Conservation (phyloP, 2,113 vertebrate species). For the Willisornis vidua region DNA sequence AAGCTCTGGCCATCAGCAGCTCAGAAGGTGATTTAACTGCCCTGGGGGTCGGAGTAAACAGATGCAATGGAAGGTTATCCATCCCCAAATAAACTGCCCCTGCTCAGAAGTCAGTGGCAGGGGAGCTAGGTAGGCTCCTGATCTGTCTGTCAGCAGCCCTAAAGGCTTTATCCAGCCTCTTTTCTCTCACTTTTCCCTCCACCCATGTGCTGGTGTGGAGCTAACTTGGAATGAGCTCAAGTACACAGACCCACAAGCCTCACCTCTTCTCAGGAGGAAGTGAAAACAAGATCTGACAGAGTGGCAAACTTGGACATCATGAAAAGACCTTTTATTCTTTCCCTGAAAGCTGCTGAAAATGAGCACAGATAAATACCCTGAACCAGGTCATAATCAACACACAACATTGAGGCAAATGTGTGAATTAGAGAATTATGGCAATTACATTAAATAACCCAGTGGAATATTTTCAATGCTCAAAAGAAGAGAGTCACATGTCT, state of each 20-base stretch:
- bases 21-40: rapidly evolving
- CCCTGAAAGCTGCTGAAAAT: background rate
- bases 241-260: background rate
- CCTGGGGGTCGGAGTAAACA: rapidly evolving
- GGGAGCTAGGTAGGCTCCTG: rapidly evolving
- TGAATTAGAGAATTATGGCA: background rate
- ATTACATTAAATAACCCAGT: background rate
- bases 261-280: background rate
- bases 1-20: background rate
- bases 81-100: background rate
- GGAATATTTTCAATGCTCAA: background rate
- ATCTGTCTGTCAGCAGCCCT: background rate
- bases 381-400: background rate
- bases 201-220: background rate
- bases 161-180: background rate
- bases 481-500: background rate
- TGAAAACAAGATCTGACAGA: background rate
- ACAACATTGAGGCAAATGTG: background rate
- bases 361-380: background rate
- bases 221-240: background rate
- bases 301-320: background rate
- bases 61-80: background rate
- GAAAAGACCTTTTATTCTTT: background rate
- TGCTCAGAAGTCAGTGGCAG: background rate
- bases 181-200: background rate